Evolutionary conservation across 2,113 vertebrate species (phyloP).

Genomic region (Centrocercus urophasianus): DNA sequence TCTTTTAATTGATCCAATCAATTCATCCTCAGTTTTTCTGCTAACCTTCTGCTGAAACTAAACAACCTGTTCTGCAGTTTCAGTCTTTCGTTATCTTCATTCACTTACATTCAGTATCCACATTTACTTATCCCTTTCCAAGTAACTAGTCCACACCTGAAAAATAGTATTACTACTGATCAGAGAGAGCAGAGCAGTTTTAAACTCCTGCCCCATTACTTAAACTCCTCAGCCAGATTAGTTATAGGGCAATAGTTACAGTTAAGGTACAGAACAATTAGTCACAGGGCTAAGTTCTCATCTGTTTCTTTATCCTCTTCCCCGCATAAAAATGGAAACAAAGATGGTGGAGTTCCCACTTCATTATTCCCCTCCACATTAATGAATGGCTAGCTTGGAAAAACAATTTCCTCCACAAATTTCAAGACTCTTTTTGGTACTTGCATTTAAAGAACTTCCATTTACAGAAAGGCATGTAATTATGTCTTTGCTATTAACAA

Average conservation of each 20-base stretch:
- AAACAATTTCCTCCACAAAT: slow-evolving; percentile 43
- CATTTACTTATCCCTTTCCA: background rate
- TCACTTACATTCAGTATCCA: background rate
- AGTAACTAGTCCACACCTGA: background rate
- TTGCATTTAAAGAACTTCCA: slow-evolving; percentile 38
- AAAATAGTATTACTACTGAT: background rate
- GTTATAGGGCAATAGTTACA: background rate
- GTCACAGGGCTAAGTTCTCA: background rate
- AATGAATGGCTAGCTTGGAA: slow-evolving; percentile 37
- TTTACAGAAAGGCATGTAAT: slow-evolving; percentile 26
- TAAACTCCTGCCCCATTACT: background rate
- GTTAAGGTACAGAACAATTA: too few species aligned
- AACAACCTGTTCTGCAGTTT: background rate
- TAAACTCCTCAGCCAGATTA: background rate
- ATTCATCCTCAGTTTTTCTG: background rate
- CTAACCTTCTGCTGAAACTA: background rate
- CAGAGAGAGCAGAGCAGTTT: background rate
- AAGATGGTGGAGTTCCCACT: background rate
- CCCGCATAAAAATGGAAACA: slow-evolving; percentile 1
- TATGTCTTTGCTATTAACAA: slow-evolving; percentile 46
- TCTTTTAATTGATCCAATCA: background rate
- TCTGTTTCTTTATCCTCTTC: background rate
- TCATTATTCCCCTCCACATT: background rate
- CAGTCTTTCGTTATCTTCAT: background rate
- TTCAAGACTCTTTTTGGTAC: slow-evolving; percentile 43